Evolutionary conservation across 2,113 vertebrate genomes (phyloP).

Genomic region (Crotalus tigris): DNA sequence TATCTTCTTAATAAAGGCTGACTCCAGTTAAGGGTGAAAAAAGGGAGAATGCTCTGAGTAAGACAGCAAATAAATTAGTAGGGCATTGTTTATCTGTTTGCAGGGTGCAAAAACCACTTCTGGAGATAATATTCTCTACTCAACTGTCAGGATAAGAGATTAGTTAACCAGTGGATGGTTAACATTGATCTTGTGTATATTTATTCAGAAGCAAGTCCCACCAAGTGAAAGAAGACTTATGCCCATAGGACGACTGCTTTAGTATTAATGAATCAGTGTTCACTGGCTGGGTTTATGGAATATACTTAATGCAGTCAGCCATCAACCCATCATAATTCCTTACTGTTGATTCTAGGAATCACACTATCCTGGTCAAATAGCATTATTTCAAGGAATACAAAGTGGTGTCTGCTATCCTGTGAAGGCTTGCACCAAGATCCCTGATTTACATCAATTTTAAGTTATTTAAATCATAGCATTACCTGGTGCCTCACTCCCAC

Average conservation of each 20-base stretch:
- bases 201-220: not conserved
- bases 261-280: not conserved
- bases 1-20: constrained; percentile 32
- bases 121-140: not conserved
- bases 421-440: not conserved
- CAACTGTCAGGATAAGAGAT: not conserved
- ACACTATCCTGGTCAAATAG: not conserved
- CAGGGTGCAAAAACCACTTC: not conserved
- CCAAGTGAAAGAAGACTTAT: not conserved
- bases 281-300: not conserved
- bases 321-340: not conserved
- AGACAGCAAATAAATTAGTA: not conserved
- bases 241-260: not conserved
- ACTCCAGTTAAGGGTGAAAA: not conserved
- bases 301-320: not conserved
- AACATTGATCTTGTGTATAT: not conserved
- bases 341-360: not conserved
- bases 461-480: not conserved
- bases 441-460: not conserved
- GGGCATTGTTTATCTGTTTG: not conserved
- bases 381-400: not conserved
- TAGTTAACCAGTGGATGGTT: not conserved
- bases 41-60: not conserved
- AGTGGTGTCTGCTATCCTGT: not conserved
- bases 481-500: not conserved